Evolutionary conservation across 2,797 vertebrate species (phyloP).

Genomic region (Microctenopoma steveboyesi): DNA sequence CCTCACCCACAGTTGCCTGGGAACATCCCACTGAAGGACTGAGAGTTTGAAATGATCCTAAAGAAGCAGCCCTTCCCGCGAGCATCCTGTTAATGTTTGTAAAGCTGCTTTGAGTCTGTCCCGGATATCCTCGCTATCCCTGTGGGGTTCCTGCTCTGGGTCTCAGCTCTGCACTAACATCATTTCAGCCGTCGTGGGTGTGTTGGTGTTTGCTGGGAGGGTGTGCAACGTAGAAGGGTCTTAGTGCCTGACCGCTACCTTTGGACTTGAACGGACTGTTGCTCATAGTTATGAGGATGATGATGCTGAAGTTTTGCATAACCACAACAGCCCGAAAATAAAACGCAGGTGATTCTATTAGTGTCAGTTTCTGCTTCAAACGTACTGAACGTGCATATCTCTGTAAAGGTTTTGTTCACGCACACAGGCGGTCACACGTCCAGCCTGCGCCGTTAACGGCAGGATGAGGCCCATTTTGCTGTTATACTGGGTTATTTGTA

Average conservation of each 20-base stretch:
- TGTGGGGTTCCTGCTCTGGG: constrained; percentile 58
- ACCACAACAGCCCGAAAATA: constrained; percentile 32
- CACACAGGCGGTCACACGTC: constrained; percentile 17
- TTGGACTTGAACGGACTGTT: constrained; percentile 42
- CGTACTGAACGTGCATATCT: constrained; percentile 35
- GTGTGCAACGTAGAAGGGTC: constrained; percentile 62
- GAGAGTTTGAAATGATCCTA: constrained; percentile 63
- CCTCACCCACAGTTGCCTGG: constrained; percentile 63
- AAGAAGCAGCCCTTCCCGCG: constrained; percentile 55
- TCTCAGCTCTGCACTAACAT: constrained; percentile 54
- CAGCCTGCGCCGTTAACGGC: constrained; percentile 20
- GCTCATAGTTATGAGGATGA: constrained; percentile 21
- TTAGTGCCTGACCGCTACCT: constrained; percentile 62
- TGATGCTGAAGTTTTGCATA: constrained; percentile 18
- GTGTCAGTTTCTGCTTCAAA: constrained; percentile 35
- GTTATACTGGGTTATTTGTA: constrained; percentile 51
- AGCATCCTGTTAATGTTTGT: constrained; percentile 74
- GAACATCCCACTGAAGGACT: constrained; percentile 54
- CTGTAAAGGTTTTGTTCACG: constrained; percentile 25
- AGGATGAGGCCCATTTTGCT: constrained; percentile 41
- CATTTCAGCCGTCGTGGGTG: constrained; percentile 56
- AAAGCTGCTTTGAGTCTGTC: constrained; percentile 78
- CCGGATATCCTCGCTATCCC: constrained; percentile 75
- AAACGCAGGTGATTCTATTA: constrained; percentile 42
- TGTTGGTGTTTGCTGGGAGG: constrained; percentile 61